These are phyloP conservation scores for Nesidiocoris tenuis DNA, from an alignment of 2,888 invertebrate species.

Conservation along the genomic window DNA sequence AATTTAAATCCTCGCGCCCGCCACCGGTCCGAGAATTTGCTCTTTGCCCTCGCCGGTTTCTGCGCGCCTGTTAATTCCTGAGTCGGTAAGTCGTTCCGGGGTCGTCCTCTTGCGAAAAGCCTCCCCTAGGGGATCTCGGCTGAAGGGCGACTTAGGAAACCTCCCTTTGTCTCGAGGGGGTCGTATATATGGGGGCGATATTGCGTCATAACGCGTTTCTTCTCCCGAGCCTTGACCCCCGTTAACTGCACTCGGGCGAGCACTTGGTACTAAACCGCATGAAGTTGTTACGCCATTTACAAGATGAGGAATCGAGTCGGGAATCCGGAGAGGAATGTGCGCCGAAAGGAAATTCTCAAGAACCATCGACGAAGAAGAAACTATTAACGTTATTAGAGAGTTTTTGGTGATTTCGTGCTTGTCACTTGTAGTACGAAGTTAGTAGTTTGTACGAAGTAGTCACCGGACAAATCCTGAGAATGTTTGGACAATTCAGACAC, in stretches of 20 bases:
- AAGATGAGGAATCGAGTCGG: background rate
- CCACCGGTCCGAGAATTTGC: background rate
- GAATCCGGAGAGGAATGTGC: too few relatives aligned
- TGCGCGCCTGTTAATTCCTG: slow-evolving; percentile 34
- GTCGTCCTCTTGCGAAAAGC: background rate
- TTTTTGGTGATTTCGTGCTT: too few relatives aligned
- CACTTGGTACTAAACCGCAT: background rate
- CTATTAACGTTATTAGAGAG: too few relatives aligned
- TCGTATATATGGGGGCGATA: slow-evolving; percentile 37
- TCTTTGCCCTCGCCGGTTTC: background rate
- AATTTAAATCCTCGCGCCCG: slow-evolving; percentile 40
- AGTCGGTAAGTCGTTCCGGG: slow-evolving; percentile 43
- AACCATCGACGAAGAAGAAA: too few relatives aligned
- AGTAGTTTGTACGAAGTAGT: too few relatives aligned
- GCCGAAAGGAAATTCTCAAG: too few relatives aligned
- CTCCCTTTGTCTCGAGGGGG: slow-evolving; percentile 13
- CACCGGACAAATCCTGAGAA: too few relatives aligned
- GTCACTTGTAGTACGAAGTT: too few relatives aligned
- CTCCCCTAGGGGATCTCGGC: background rate
- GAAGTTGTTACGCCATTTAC: background rate
- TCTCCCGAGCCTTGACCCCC: background rate
- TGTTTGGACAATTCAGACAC: too few relatives aligned
- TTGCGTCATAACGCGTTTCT: slow-evolving; percentile 36
- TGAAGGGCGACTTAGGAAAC: slow-evolving; percentile 20
- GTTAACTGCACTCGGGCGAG: slow-evolving; percentile 30